Base-by-base conservation (phyloP, 1,140 invertebrate species). In the Ephestia elutella region DNA sequence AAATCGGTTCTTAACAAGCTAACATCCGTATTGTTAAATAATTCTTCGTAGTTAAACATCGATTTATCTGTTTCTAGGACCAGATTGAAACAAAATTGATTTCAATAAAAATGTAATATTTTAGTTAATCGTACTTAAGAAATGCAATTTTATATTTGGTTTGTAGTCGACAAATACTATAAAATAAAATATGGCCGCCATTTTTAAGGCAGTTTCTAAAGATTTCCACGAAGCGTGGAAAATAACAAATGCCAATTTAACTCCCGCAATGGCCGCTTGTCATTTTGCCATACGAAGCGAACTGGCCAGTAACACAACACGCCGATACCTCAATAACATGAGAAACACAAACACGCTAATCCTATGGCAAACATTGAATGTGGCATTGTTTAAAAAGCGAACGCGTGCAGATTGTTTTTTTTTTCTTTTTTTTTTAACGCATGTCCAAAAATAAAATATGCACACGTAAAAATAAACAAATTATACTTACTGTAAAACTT, bases 291-390 rank as follows among this genome's bases (percentile, higher is more conserved):
- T 54, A 49, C 44, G 38, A 44, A 49, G 51, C 54, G 50, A 64
- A 44, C 38, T 44, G 38, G 38, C 50, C 50, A 53, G 50, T 53
- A 53, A 53, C 21, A 53, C 49, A 50, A 50, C 49, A 50, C 50
- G 55, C 35, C 49, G 55, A 60, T 35, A 25, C 32, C 49, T 56
- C 54, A 62, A 69, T 61, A 68, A 64, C 70, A 75, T 76, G 78
- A 70, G 75, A 80, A 80, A 70, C 66, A 70, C 73, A 78, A 80
- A 80, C 67, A 80, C 57, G 69, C 67, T 78, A 76, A 80, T 73
- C 75, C 68, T 54, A 69, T 56, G 56, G 58, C 65, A 73, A 80
- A 80, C 68, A 74, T 71, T 59, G 56, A 49, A 58, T 56, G 56
- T 38, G 68, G 32, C 68, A 78, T 80, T 78, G 77, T 78, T 80